Percentiles rank a stretch among this genome's conserved stretches.
Evolutionary conservation across 2,888 invertebrate genomes (phyloP).

Genomic region (Callyntrura sp.): DNA sequence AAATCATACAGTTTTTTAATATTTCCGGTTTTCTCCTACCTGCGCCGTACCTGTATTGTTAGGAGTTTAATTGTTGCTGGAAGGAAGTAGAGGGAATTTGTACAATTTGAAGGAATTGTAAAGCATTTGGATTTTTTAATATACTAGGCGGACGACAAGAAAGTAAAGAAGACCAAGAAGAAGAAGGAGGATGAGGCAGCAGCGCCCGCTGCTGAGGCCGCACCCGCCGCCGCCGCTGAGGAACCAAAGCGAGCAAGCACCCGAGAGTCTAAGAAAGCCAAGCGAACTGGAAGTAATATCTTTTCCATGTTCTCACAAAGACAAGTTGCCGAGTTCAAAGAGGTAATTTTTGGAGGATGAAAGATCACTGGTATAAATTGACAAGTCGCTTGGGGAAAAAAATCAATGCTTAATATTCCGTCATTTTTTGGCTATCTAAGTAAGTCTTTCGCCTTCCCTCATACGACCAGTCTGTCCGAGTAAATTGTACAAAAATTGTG

Average conservation of each 20-base stretch:
- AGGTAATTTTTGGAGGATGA: slow-evolving; percentile 87
- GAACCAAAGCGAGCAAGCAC: slow-evolving; percentile 92
- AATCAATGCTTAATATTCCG: not conserved
- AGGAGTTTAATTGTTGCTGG: not conserved
- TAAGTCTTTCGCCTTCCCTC: slow-evolving; percentile 84
- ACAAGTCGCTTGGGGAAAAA: not conserved
- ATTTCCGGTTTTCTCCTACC: not conserved
- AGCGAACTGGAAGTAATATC: slow-evolving; percentile 97
- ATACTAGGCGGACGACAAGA: slow-evolving; percentile 95
- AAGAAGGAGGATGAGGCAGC: slow-evolving; percentile 86
- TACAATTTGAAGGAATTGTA: slow-evolving; percentile 6
- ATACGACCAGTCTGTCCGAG: not conserved
- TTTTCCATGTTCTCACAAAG: slow-evolving; percentile 99
- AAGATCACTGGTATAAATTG: not conserved
- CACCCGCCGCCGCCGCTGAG: slow-evolving; percentile 87
- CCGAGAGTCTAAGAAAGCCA: slow-evolving; percentile 92
- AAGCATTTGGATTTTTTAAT: not conserved
- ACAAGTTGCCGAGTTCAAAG: slow-evolving; percentile 98
- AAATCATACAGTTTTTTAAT: not conserved
- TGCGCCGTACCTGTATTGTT: not conserved
- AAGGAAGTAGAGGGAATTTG: not conserved
- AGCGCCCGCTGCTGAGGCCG: slow-evolving; percentile 89
- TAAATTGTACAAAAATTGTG: not conserved
- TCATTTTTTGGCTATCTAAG: slow-evolving; percentile 87
- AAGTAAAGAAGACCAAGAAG: slow-evolving; percentile 94